phyloP scores from a whole-genome alignment of 2,113 vertebrate species.

The Cebus imitator region DNA sequence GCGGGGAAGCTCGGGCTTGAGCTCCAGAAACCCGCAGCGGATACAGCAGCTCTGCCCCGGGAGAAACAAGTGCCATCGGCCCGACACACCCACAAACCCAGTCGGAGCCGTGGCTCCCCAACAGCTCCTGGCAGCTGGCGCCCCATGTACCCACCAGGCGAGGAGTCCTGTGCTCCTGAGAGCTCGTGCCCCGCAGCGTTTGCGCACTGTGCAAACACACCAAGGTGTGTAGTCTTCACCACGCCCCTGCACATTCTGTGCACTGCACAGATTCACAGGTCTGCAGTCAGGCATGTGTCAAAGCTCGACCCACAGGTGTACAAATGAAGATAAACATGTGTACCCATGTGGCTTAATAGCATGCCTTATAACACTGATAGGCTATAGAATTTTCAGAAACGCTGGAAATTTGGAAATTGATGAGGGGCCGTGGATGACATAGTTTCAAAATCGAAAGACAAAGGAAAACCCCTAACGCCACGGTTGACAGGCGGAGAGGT shows the following conservation, averaged over 20 bases:
- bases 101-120: neutral
- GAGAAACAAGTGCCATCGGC: neutral
- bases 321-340: slow-evolving; percentile 74
- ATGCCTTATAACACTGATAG: slow-evolving; percentile 58
- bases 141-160: neutral
- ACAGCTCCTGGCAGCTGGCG: neutral
- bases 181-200: neutral
- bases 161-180: neutral
- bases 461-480: slow-evolving; percentile 60
- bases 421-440: slow-evolving; percentile 31
- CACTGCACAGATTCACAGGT: neutral
- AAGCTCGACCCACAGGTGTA: slow-evolving; percentile 60
- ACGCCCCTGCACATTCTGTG: neutral
- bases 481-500: slow-evolving; percentile 46
- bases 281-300: slow-evolving; percentile 65
- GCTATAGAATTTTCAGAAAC: slow-evolving; percentile 71
- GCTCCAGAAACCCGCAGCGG: neutral
- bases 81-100: neutral
- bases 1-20: neutral
- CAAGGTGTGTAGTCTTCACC: neutral
- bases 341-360: slow-evolving; percentile 64
- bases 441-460: slow-evolving; percentile 71
- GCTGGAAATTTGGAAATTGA: slow-evolving; percentile 72
- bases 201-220: neutral
- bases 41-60: neutral